phyloP scores from a whole-genome alignment of 1,140 invertebrate species.

The Caenorhabditis brenneri region DNA sequence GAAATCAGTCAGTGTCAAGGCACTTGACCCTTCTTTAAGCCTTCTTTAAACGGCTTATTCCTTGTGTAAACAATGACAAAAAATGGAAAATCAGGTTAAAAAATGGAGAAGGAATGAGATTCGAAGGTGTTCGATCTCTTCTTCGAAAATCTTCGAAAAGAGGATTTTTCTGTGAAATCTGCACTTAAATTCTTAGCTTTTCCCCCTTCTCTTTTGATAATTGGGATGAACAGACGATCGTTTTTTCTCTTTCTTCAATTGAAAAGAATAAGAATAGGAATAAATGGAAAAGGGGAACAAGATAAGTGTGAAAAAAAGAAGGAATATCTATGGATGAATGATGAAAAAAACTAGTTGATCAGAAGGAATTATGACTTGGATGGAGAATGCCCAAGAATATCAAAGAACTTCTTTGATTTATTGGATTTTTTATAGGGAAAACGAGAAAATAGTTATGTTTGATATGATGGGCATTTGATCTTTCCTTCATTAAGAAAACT shows the following conservation, averaged over 20 bases:
- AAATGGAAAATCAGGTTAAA: background rate
- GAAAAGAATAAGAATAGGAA: background rate
- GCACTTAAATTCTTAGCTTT: background rate
- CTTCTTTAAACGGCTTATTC: slow-evolving; percentile 37
- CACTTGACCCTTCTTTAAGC: slow-evolving; percentile 36
- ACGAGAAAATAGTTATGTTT: too few species aligned
- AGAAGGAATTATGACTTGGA: background rate
- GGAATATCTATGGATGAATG: background rate
- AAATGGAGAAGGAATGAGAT: background rate
- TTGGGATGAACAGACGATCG: slow-evolving; percentile 1
- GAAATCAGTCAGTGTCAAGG: background rate
- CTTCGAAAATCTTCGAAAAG: background rate
- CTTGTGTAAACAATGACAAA: slow-evolving; percentile 3
- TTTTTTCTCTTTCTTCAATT: slow-evolving; percentile 10
- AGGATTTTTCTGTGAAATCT: background rate
- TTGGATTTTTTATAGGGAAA: too few species aligned
- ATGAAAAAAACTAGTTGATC: slow-evolving; percentile 28
- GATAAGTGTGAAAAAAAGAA: slow-evolving; percentile 11
- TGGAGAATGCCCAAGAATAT: too few species aligned
- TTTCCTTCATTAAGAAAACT: too few species aligned
- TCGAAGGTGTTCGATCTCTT: background rate
- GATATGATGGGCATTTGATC: too few species aligned
- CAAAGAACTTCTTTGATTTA: too few species aligned
- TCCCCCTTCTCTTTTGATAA: background rate
- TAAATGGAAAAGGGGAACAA: background rate